Conservation (phyloP, 2,113 vertebrate genomes). For the Pseudorasbora parva region DNA sequence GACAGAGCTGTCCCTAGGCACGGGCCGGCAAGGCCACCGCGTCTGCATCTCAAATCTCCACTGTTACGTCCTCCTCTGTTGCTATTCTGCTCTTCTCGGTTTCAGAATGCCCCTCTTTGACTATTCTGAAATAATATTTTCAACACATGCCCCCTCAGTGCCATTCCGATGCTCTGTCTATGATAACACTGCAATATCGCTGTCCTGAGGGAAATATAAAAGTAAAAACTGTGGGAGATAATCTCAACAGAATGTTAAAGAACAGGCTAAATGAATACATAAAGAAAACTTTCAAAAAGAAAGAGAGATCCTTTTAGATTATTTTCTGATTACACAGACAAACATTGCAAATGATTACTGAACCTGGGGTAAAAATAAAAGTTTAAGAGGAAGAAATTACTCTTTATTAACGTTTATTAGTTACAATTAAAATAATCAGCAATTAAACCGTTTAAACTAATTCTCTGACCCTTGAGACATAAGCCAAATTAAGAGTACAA, state of each 20-base stretch:
- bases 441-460: background rate
- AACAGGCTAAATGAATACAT: background rate
- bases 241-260: background rate
- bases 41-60: conserved; percentile 39
- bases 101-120: background rate
- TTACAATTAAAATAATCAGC: background rate
- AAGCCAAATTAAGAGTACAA: background rate
- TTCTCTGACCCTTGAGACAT: background rate
- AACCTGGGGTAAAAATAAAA: background rate
- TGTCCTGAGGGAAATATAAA: conserved; percentile 15
- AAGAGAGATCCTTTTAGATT: background rate
- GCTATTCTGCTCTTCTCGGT: background rate
- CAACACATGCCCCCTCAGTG: background rate
- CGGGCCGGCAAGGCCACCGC: background rate
- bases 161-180: background rate
- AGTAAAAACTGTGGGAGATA: background rate
- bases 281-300: background rate
- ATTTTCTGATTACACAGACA: background rate
- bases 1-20: conserved; percentile 32
- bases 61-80: background rate
- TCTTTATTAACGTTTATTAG: background rate
- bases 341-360: background rate
- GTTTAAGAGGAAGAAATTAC: background rate
- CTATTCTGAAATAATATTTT: background rate
- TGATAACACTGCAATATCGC: background rate